Conservation (phyloP, 2,113 vertebrate genomes). For the Oxyruncus cristatus region DNA sequence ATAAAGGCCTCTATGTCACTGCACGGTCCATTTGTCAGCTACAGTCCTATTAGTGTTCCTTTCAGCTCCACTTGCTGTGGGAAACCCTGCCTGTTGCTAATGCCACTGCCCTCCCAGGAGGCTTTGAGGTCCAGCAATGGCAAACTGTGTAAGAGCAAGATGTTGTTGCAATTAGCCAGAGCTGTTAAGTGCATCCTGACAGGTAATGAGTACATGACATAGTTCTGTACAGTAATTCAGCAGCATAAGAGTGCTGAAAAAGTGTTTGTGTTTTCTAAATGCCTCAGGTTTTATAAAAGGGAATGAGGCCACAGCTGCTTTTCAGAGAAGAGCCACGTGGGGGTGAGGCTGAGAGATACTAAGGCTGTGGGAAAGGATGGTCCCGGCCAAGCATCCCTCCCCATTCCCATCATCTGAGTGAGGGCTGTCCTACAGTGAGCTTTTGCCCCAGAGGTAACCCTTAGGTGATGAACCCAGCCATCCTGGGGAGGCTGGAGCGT, state of each 20-base stretch:
- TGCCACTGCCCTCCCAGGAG: neutral
- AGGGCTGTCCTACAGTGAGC: fast-evolving
- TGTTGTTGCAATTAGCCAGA: neutral
- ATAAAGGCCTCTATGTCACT: neutral
- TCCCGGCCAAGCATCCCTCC: neutral
- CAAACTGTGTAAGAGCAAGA: neutral
- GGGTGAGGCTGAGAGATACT: neutral
- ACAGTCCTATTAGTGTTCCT: neutral
- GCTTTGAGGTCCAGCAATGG: neutral
- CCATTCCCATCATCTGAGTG: fast-evolving
- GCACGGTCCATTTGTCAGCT: neutral
- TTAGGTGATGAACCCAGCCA: neutral
- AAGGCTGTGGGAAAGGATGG: neutral
- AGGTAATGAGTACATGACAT: neutral
- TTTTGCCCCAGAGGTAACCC: neutral
- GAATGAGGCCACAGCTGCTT: conserved; percentile 12
- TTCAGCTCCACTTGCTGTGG: neutral
- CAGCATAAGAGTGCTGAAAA: neutral
- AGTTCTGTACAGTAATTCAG: neutral
- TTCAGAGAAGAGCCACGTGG: neutral
- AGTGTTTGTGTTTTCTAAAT: neutral
- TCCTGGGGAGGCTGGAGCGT: fast-evolving
- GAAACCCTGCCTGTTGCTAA: conserved; percentile 2
- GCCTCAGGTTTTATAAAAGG: neutral
- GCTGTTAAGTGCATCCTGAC: neutral